phyloP scores from a whole-genome alignment of 2,888 invertebrate species.

The Acanthococcus lagerstroemiae region DNA sequence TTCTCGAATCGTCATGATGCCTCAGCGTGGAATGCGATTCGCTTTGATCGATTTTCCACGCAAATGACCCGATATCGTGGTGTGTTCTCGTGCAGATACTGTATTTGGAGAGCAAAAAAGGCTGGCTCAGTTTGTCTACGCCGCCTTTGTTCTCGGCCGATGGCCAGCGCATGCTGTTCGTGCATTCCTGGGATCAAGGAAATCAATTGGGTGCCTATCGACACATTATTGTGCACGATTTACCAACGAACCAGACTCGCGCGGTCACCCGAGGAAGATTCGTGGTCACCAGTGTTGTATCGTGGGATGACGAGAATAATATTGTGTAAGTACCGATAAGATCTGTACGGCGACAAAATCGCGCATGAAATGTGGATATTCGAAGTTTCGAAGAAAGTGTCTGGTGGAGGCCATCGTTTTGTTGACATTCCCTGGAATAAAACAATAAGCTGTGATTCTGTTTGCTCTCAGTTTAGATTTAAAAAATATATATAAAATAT shows the following conservation, averaged over 20 bases:
- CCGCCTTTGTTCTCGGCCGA: constrained; percentile 48
- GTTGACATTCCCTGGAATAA: too few relatives aligned
- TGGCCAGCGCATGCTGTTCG: constrained; percentile 59
- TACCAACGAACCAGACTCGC: constrained; percentile 7
- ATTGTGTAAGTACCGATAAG: constrained; percentile 53
- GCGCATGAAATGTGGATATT: too few relatives aligned
- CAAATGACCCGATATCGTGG: neutral
- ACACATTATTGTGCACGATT: constrained; percentile 27
- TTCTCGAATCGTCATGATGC: neutral
- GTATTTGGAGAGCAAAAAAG: constrained; percentile 39
- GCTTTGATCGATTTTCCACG: neutral
- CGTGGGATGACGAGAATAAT: constrained; percentile 58
- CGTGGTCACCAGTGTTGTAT: constrained; percentile 61
- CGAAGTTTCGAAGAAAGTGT: too few relatives aligned
- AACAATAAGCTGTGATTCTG: too few relatives aligned
- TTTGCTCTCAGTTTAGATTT: too few relatives aligned
- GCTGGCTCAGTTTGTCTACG: constrained; percentile 57
- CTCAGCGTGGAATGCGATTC: neutral
- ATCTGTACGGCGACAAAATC: too few relatives aligned
- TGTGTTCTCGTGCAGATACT: constrained; percentile 17
- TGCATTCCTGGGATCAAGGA: constrained; percentile 53
- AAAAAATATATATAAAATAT: too few relatives aligned
- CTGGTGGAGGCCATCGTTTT: too few relatives aligned
- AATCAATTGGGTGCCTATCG: constrained; percentile 38
- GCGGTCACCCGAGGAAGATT: constrained; percentile 53